Base-by-base conservation (phyloP, 2,888 invertebrate genomes). In the Machimus rusticus region DNA sequence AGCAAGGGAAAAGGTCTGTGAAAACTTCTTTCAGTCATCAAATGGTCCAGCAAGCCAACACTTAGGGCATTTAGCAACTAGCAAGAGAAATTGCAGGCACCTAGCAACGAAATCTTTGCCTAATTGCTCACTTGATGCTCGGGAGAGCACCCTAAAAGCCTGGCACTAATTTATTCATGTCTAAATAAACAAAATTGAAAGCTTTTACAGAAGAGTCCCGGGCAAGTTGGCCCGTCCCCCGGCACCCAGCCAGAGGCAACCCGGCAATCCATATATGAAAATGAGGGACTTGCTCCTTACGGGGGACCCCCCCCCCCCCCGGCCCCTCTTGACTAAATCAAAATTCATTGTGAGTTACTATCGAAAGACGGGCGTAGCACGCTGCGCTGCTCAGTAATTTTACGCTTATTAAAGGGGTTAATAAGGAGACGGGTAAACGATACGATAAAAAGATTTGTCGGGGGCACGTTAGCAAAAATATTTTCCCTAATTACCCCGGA, bases 101-200 rank as follows among this genome's bases (percentile, higher is more conserved):
- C 66, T 66, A 31, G 79, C 79, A 79, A 79, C 79, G 51, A 78
- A 78, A 43, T 39, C 46, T 39, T 46, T 46, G 76, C 79, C 46
- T 79, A 79, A 79, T 79, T 79, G 79, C 79, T 79, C 79, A 79
- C 79, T 79, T 79, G 79, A 79, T 79, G 46, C 79, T 51, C 23
- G 16, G 16, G 51, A 51, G 51, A 28, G 51, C 51, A 46, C 79
- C 79, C 51, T 79, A 79, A 79, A 79, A 51, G 79, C 51, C 51
- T 23, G 43, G 51, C 79, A 43, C 23, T 79, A 79, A 79, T 79
- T 79, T 79, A 79, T 79, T 79, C 79, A 79, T 51, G 46, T 79
- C 79, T 51, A 46, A 79, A 28, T 51, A 79, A 79, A 79, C 79
- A 79, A 79, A 79, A 79, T 79, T 79, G 79, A 51, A 79, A 79